phyloP scores from a whole-genome alignment of 1,140 invertebrate species.

The Cydia fagiglandana region DNA sequence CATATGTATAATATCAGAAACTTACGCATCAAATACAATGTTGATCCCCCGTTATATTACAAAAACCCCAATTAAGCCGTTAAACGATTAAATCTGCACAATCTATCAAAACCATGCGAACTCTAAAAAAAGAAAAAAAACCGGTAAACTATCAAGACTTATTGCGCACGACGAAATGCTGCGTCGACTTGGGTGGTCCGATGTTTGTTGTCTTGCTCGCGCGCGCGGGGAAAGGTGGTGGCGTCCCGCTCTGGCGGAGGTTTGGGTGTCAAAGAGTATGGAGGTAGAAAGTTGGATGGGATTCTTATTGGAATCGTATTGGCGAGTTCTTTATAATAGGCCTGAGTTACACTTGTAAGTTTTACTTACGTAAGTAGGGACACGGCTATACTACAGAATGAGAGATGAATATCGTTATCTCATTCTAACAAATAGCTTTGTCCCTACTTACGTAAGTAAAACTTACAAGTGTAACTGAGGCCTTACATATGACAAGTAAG shows the following conservation, averaged over 20 bases:
- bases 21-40: neutral
- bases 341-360: no score
- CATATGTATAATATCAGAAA: neutral
- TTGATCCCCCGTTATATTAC: neutral
- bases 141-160: slow-evolving; percentile 16
- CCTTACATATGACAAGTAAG: no score
- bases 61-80: slow-evolving; percentile 2
- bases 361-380: no score
- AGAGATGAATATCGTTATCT: no score
- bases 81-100: slow-evolving; percentile 11
- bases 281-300: slow-evolving; percentile 10
- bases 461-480: no score
- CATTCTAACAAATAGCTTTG: no score
- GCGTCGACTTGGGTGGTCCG: slow-evolving; percentile 26
- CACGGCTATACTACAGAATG: no score
- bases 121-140: neutral
- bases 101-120: slow-evolving; percentile 8
- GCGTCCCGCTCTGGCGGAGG: neutral
- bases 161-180: slow-evolving; percentile 10
- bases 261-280: slow-evolving; percentile 21
- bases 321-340: neutral
- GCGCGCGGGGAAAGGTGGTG: neutral
- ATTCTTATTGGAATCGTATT: neutral
- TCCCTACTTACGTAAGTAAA: no score
- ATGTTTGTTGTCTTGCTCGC: neutral